phyloP scores from a whole-genome alignment of 2,113 vertebrate genomes.

The Pardalotus punctatus region DNA sequence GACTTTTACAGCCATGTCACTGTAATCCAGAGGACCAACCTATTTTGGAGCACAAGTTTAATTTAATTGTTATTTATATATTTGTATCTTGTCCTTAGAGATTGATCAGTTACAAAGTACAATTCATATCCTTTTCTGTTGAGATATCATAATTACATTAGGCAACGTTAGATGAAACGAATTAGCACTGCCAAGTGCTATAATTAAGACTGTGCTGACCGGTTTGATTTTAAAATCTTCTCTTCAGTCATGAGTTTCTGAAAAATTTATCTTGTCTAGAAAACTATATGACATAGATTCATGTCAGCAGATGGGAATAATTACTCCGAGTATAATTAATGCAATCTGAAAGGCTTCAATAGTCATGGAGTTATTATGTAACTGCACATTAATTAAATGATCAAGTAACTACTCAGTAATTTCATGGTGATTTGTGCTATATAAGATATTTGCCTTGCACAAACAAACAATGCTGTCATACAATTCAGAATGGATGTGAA shows the following conservation, averaged over 20 bases:
- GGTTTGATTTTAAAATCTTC: neutral
- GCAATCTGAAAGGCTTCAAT: slow-evolving; percentile 64
- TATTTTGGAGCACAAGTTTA: neutral
- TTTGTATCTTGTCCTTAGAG: neutral
- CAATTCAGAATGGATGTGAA: slow-evolving; percentile 14
- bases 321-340: slow-evolving; percentile 61
- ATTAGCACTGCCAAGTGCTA: neutral
- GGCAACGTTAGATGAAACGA: neutral
- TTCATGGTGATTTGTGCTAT: slow-evolving; percentile 68
- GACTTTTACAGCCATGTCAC: neutral
- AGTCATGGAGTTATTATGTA: slow-evolving; percentile 61
- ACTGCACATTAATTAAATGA: slow-evolving; percentile 64
- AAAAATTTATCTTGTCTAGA: slow-evolving; percentile 41
- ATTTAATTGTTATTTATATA: neutral
- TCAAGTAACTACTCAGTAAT: slow-evolving; percentile 66
- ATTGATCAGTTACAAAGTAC: neutral
- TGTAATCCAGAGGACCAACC: neutral
- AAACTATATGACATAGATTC: slow-evolving; percentile 44
- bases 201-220: slow-evolving; percentile 19
- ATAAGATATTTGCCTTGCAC: slow-evolving; percentile 46
- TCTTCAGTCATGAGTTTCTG: slow-evolving; percentile 7
- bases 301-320: slow-evolving; percentile 57
- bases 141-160: neutral
- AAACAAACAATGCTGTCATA: slow-evolving; percentile 61
- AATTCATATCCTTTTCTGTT: neutral